Evolutionary conservation across 2,797 vertebrate genomes (phyloP).

Genomic region (Sebastes kiyomatsui): DNA sequence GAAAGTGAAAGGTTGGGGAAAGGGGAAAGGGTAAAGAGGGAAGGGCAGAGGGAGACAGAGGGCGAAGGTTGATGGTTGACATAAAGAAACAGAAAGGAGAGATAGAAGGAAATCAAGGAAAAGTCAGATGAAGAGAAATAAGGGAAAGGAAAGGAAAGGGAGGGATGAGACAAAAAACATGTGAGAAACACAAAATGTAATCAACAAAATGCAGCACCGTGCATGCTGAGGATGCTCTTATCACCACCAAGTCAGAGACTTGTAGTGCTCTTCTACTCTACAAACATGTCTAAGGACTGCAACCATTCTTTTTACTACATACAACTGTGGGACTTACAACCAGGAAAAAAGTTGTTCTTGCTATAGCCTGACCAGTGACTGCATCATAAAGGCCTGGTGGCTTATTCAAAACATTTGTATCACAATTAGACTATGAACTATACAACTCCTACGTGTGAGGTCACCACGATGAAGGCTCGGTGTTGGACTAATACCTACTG

Average conservation of each 20-base stretch:
- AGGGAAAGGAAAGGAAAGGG: neutral
- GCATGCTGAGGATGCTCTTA: slow-evolving; percentile 6
- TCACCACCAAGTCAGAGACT: neutral
- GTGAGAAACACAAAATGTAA: slow-evolving; percentile 8
- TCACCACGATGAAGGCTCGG: neutral
- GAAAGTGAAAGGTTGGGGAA: neutral
- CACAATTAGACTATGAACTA: neutral
- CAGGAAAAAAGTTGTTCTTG: neutral
- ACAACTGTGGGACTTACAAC: neutral
- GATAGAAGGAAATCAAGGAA: neutral
- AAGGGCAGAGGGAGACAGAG: neutral
- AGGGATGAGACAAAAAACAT: neutral
- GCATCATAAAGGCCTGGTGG: neutral
- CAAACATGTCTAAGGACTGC: neutral
- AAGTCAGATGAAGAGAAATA: neutral
- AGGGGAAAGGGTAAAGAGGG: neutral
- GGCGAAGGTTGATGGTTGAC: neutral
- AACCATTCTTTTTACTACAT: neutral
- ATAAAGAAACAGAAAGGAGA: neutral
- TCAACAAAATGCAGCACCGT: neutral
- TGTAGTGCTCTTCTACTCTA: neutral
- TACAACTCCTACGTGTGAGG: neutral
- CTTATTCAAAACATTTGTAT: neutral
- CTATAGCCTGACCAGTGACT: neutral
- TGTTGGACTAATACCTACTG: neutral